Percentiles rank a stretch among this genome's conserved stretches.
Conservation (phyloP, 1,140 invertebrate species). For the Drosophila albomicans region DNA sequence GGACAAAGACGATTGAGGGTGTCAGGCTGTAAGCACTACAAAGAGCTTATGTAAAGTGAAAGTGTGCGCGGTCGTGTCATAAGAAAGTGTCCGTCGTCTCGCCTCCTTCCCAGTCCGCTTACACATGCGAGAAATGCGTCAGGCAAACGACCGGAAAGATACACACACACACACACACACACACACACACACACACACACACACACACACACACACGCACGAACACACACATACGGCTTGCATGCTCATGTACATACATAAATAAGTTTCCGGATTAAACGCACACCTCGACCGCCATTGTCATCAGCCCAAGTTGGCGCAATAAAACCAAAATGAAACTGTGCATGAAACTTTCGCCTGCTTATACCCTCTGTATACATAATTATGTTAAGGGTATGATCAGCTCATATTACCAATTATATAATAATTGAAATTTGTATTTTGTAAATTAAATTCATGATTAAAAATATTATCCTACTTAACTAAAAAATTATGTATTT, state of each 20-base stretch:
- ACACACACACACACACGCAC: constrained; percentile 5
- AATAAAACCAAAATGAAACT: constrained; percentile 72
- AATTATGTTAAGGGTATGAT: neutral
- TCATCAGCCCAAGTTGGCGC: constrained; percentile 64
- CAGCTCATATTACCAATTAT: neutral
- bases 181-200: neutral
- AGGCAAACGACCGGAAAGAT: constrained; percentile 77
- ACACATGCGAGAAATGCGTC: constrained; percentile 71
- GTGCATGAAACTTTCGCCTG: constrained; percentile 54
- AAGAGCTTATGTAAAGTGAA: constrained; percentile 80
- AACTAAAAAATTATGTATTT: neutral
- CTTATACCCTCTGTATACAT: constrained; percentile 9
- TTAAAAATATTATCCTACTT: no score
- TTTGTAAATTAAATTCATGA: neutral
- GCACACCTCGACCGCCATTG: constrained; percentile 57
- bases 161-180: constrained; percentile 5
- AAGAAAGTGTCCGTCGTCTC: constrained; percentile 64
- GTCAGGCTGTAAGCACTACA: constrained; percentile 59
- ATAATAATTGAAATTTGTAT: neutral
- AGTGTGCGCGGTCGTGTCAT: constrained; percentile 77
- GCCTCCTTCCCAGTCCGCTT: constrained; percentile 18
- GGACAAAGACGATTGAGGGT: constrained; percentile 30
- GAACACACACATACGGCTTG: neutral
- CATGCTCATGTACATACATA: constrained; percentile 61
- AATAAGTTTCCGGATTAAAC: constrained; percentile 81